Conservation (phyloP, 2,888 invertebrate species). For the Temnothorax unifasciatus region DNA sequence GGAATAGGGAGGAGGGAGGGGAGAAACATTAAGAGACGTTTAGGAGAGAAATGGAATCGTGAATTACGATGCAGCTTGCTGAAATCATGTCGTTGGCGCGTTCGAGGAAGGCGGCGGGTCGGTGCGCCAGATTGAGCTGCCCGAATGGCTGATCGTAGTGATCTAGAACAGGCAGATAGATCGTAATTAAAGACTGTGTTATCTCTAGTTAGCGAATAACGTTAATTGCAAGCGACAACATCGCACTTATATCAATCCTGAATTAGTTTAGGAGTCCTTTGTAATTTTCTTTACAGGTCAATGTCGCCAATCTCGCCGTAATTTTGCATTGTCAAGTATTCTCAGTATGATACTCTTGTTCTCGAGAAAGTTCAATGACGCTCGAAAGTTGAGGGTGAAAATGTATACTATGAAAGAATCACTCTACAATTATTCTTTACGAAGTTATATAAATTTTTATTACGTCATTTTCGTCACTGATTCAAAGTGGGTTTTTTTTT, state of each 20-base stretch:
- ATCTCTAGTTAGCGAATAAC: background rate
- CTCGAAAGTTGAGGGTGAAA: background rate
- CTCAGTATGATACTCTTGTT: background rate
- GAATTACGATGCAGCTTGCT: conserved; percentile 66
- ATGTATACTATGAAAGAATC: background rate
- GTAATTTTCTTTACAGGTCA: background rate
- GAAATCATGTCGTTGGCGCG: conserved; percentile 83
- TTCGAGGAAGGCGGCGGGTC: conserved; percentile 78
- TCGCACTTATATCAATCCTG: background rate
- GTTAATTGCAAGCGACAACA: background rate
- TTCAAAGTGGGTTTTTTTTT: background rate
- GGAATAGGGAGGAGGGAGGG: background rate
- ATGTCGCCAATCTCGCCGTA: background rate
- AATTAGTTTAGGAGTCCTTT: background rate
- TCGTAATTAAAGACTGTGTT: conserved; percentile 15
- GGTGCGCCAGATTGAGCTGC: conserved; percentile 82
- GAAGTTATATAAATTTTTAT: background rate
- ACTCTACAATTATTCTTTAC: background rate
- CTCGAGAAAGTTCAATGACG: background rate
- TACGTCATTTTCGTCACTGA: background rate
- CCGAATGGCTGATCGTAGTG: conserved; percentile 84
- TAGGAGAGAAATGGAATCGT: conserved; percentile 65
- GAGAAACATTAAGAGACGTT: conserved; percentile 65
- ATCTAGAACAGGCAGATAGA: conserved; percentile 76
- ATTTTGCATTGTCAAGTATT: conserved; percentile 35